Conservation (phyloP, 2,113 vertebrate species). For the Octodon degus region DNA sequence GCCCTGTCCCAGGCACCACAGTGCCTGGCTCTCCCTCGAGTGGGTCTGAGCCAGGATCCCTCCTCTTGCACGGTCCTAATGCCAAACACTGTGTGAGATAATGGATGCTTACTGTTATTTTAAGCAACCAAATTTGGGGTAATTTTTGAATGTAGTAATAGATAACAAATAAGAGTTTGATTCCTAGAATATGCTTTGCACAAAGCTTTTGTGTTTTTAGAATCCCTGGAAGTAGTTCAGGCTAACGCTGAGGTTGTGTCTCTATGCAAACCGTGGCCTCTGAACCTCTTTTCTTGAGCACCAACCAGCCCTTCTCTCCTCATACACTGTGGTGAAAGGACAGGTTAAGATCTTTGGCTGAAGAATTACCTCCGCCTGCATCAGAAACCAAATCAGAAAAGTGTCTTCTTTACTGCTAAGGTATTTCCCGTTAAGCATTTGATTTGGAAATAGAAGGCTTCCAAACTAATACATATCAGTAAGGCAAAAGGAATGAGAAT, state of each 20-base stretch:
- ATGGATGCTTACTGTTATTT: not conserved
- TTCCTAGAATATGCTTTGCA: not conserved
- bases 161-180: not conserved
- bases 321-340: not conserved
- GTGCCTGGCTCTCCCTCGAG: not conserved
- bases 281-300: not conserved
- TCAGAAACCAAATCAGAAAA: not conserved
- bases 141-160: not conserved
- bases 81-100: not conserved
- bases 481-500: not conserved
- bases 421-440: not conserved
- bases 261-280: not conserved
- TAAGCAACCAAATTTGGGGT: not conserved
- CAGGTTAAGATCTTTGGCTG: not conserved
- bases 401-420: slow-evolving; percentile 17
- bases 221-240: not conserved
- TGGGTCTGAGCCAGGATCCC: not conserved
- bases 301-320: not conserved
- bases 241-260: not conserved
- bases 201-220: not conserved
- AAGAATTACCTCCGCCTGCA: not conserved
- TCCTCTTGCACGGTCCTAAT: not conserved
- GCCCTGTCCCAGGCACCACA: not conserved
- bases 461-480: not conserved
- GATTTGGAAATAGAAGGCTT: not conserved